phyloP scores from a whole-genome alignment of 2,888 invertebrate species.

The Stenodema calcarata region DNA sequence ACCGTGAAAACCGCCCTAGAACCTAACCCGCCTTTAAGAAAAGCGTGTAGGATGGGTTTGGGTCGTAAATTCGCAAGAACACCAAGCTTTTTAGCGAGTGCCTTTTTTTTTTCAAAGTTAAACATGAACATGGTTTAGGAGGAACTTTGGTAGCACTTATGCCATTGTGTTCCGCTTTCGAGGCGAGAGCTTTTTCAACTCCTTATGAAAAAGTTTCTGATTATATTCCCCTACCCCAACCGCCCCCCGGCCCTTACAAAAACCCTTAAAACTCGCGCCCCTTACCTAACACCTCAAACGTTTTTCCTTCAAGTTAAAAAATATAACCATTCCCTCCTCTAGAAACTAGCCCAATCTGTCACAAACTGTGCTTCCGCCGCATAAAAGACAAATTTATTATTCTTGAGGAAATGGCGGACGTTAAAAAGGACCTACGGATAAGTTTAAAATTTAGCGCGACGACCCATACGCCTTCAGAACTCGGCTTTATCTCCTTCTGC shows the following conservation, averaged over 20 bases:
- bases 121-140: not conserved
- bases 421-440: not conserved
- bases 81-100: not conserved
- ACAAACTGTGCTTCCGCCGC: conserved; percentile 14
- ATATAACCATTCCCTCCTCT: not conserved
- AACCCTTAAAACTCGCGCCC: not conserved
- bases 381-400: conserved; percentile 35
- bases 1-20: not conserved
- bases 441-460: conserved; percentile 4
- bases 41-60: not conserved
- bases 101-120: not conserved
- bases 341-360: conserved; percentile 39
- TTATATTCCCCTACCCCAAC: not conserved
- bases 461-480: not conserved
- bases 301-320: not conserved
- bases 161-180: conserved; percentile 4
- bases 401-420: not conserved
- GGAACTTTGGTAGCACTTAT: conserved; percentile 7
- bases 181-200: not conserved
- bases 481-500: not conserved
- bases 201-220: conserved; percentile 12
- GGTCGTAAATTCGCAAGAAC: not conserved
- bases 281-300: not conserved
- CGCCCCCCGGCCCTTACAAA: not conserved
- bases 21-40: not conserved